Evolutionary conservation across 2,797 vertebrate species (phyloP), one percentile per base, ranked within the genome.

Genomic region (Echeneis naucrates): DNA sequence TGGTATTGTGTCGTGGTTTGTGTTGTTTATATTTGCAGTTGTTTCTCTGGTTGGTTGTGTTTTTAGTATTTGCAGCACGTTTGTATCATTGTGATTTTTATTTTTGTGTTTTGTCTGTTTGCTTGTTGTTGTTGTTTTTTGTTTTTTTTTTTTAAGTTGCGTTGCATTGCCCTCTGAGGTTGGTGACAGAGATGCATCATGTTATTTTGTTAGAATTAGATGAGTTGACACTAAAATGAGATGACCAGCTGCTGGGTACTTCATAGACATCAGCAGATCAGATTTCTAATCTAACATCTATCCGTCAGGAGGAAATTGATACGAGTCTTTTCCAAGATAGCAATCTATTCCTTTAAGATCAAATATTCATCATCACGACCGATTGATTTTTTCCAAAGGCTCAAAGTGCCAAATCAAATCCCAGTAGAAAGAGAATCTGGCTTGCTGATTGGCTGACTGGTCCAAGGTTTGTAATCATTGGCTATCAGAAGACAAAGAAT

Each of bases 401-500:
- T 62, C 24, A 55, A 47, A 8, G 7, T 16, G 10, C 19, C 24
- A 4, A 23, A 37, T 69, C 16, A 70, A 52, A 70, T 14, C 40
- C 42, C 42, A 45, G 4, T 10, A 45, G 42, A 45, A n/a, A 45
- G 42, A 45, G 42, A n/a, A 8, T 23, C 17, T n/a, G 42, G 42
- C n/a, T n/a, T n/a, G n/a, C n/a, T n/a, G n/a, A 33, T 37, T 51
- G 56, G 52, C n/a, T 23, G 38, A 33, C 33, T 45, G 21, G 47
- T 23, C 14, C 12, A 8, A 12, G 68, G 38, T 11, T 33, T 24
- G 55, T 17, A 19, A 2, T 40, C 38, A 40, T 8, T 21, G 51
- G 24, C 42, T 27, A 55, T 72, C 23, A 55, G 42, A 32, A 12
- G 14, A 72, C 56, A 33, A 11, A 50, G 26, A 33, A 26, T 61